Base-by-base conservation (phyloP, 2,888 invertebrate genomes). In the Halictus ligatus region DNA sequence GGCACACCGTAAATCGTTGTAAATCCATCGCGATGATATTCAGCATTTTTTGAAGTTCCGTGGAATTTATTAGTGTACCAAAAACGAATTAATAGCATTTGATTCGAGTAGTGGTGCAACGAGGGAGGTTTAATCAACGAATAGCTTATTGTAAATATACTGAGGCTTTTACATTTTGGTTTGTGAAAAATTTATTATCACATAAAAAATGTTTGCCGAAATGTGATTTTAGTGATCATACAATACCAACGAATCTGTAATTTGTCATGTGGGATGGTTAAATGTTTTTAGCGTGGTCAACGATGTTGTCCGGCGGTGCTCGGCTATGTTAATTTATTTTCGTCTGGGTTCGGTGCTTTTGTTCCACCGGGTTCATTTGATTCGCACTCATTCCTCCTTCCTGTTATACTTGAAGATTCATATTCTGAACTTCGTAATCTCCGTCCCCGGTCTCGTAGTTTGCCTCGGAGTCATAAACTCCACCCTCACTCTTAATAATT, bases 401-500 rank as follows among this genome's bases (percentile, higher is more conserved):
- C 72, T 25, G 73, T 73, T 48, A 29, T 29, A 73, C 29, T 46
- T 73, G 48, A 48, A 73, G 73, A 25, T 73, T 73, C 73, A 73
- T 73, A 73, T 48, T 48, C 73, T 73, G 48, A 48, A 48, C 48
- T 73, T 48, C 48, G 46, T n/a, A 46, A 43, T 72, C 73, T 73
- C 73, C 48, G 7, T 8, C 73, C 73, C 18, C 29, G 46, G 18
- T 73, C 48, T 48, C 29, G 25, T 25, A 29, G 73, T 73, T 48
- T 73, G 25, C 73, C 48, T 73, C 18, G 73, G 25, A 25, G 73
- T 25, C 48, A 29, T 73, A 48, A 73, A 73, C 73, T 73, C 73
- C 73, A 15, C 73, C 73, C 29, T 48, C 72, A 25, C 72, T 72
- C 43, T 73, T 73, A 73, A 73, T 73, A 73, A 73, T 73, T 48